A percentile compares a stretch with the other conserved stretches of the same genome.
phyloP scores from a whole-genome alignment of 2,797 vertebrate species.

The Leptodactylus fallax region DNA sequence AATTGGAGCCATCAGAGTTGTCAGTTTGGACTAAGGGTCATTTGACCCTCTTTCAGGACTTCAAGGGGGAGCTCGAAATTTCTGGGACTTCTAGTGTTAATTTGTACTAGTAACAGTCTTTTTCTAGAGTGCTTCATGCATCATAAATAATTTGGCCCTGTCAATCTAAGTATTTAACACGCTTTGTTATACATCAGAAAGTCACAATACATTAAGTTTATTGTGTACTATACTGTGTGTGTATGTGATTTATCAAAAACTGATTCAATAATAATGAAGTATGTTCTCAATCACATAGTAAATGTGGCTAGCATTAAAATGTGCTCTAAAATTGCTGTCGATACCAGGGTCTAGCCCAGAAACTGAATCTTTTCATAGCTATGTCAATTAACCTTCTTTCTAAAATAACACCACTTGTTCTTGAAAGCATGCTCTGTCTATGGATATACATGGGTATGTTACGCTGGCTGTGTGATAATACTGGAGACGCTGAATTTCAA shows the following conservation, averaged over 20 bases:
- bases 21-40: too few species aligned
- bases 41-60: too few species aligned
- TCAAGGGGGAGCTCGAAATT: too few species aligned
- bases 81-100: too few species aligned
- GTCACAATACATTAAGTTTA: conserved; percentile 37
- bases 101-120: neutral
- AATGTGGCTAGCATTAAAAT: conserved; percentile 22
- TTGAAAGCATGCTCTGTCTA: conserved; percentile 37
- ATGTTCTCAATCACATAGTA: conserved; percentile 34
- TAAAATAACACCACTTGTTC: neutral
- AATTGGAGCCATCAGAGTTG: too few species aligned
- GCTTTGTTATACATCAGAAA: conserved; percentile 23
- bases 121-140: neutral
- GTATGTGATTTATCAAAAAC: conserved; percentile 23
- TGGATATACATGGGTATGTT: conserved; percentile 4
- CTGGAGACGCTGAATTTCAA: neutral
- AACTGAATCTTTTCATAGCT: conserved; percentile 11
- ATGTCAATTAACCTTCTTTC: conserved; percentile 25
- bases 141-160: neutral
- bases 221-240: conserved; percentile 3
- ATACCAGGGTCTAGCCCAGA: neutral
- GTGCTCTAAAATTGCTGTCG: conserved; percentile 19
- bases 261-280: conserved; percentile 23
- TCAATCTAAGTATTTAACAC: conserved; percentile 40
- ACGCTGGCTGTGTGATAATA: neutral